phyloP scores from a whole-genome alignment of 2,797 vertebrate species.

The Sarcoramphus papa region DNA sequence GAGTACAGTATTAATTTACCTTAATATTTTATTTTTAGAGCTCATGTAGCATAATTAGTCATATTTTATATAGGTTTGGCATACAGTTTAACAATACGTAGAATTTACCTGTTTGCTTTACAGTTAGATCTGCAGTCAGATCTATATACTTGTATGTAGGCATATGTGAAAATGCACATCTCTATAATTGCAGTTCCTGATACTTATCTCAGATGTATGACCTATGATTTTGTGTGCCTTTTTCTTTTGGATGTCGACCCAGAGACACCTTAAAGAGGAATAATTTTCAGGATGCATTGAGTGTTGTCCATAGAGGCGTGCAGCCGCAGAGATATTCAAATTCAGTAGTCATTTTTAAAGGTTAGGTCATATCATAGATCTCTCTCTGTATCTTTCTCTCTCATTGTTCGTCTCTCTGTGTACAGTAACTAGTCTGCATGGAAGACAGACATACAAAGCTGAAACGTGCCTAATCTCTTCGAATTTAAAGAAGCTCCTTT shows the following conservation, averaged over 20 bases:
- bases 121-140: neutral
- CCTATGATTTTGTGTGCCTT: neutral
- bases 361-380: neutral
- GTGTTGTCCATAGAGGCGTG: neutral
- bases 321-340: neutral
- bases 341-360: neutral
- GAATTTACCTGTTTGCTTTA: neutral
- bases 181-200: neutral
- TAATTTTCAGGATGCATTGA: neutral
- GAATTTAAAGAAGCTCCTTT: neutral
- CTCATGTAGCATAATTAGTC: neutral
- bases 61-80: neutral
- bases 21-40: constrained; percentile 36
- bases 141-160: neutral
- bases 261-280: neutral
- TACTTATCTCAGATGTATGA: neutral
- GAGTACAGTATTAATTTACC: neutral
- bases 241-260: neutral
- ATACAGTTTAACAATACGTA: neutral
- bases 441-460: neutral
- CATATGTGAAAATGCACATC: neutral
- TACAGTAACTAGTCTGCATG: neutral
- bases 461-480: neutral
- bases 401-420: neutral
- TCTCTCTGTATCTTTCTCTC: neutral